Evolutionary conservation across 2,888 invertebrate species (phyloP), one percentile per base, ranked within the genome.

Genomic region (Lochmaea crataegi): DNA sequence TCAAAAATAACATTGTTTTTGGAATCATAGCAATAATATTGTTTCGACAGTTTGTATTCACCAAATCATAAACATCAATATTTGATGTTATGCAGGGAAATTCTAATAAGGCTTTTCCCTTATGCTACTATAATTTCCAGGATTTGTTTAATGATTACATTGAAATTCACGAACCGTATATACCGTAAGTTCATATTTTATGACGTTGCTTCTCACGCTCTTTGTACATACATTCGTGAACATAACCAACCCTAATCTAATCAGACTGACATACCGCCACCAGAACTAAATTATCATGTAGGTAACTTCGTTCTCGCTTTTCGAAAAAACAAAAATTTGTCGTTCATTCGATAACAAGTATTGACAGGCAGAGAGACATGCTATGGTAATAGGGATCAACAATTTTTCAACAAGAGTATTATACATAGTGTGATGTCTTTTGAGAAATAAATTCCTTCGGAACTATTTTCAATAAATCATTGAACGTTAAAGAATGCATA

Each of bases 81-180:
- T 6, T 56, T 60, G 9, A 58, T 58, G 14, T 42, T 12, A 5
- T 2, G 12, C 1, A 12, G 14, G 45, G 14, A 4, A 45, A 45
- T 5, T 12, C 9, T 60, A 32, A 60, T 60, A 26, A 22, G n/a
- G n/a, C 12, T 7, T 32, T n/a, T 26, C 16, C n/a, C 60, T 60
- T 32, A 12, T n/a, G 57, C 57, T 57, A 18, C 26, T 12, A 22
- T 26, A 57, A 32, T 60, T 22, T 60, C 60, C 38, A 57, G 22
- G 22, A 68, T 68, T 45, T 57, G 42, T 48, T 58, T 68, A 68
- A 61, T 45, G 68, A 68, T 68, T 61, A 68, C 61, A 45, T 60
- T 32, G 32, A 68, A 68, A 68, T 68, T 68, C 68, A 68, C 60
- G 68, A 68, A 68, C 68, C 60, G 68, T 68, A 68, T 60, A 67